A percentile compares a stretch with the other conserved stretches of the same genome.
Conservation (phyloP, 2,797 vertebrate genomes). For the Muscicapa striata region DNA sequence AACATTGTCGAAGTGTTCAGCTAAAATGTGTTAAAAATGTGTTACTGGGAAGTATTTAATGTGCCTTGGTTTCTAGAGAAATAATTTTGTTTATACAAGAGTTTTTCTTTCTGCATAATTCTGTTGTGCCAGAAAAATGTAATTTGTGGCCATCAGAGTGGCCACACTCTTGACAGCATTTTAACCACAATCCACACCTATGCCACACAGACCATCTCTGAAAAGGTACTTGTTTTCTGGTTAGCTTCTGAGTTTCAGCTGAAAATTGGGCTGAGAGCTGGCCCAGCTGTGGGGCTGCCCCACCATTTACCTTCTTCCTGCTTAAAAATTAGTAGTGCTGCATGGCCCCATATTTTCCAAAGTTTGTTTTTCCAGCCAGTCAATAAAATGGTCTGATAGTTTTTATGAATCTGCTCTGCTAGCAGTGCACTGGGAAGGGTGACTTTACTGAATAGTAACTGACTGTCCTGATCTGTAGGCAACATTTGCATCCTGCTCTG, state of each 20-base stretch:
- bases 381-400: not conserved
- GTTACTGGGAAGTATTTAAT: not conserved
- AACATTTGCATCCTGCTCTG: not conserved
- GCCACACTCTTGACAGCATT: not conserved
- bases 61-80: not conserved
- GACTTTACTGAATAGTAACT: not conserved
- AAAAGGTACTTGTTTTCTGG: not conserved
- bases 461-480: not conserved
- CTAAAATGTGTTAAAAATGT: not conserved
- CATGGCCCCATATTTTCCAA: not conserved
- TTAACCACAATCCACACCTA: too few species aligned
- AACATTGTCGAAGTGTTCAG: not conserved
- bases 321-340: not conserved
- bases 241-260: not conserved
- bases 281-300: not conserved
- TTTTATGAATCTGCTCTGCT: not conserved
- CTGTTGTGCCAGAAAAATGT: not conserved
- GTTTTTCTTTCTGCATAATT: not conserved
- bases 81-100: not conserved
- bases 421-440: not conserved
- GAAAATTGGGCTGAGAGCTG: not conserved
- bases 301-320: not conserved
- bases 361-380: not conserved
- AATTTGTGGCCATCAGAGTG: not conserved
- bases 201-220: not conserved